phyloP scores from a whole-genome alignment of 1,140 invertebrate species.

The Zaprionus africanus region DNA sequence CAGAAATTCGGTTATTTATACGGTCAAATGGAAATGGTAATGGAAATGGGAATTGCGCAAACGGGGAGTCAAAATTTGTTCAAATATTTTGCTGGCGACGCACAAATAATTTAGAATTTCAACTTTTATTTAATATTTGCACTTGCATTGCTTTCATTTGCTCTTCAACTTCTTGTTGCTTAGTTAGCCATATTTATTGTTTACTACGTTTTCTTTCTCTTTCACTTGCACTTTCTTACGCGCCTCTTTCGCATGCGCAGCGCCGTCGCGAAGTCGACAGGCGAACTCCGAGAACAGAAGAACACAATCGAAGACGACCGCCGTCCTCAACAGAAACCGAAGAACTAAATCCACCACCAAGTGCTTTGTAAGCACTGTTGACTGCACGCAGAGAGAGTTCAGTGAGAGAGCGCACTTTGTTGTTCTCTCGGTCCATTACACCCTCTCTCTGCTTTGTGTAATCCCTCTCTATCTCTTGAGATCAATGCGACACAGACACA shows the following conservation, averaged over 20 bases:
- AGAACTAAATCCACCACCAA: conserved; percentile 34
- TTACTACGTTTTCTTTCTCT: conserved; percentile 23
- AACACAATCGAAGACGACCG: conserved; percentile 15
- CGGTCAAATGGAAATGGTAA: conserved; percentile 36
- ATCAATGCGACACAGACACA: not conserved
- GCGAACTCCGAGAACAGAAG: conserved; percentile 14
- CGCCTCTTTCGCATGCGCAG: conserved; percentile 64
- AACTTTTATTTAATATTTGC: conserved; percentile 48
- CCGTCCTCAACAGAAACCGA: conserved; percentile 32
- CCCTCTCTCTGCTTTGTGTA: not conserved
- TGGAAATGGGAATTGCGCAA: conserved; percentile 57
- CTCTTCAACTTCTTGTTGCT: conserved; percentile 31
- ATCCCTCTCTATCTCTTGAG: conserved; percentile 9
- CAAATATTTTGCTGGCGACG: conserved; percentile 64
- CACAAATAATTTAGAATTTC: conserved; percentile 41
- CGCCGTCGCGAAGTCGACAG: conserved; percentile 17
- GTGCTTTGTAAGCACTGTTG: conserved; percentile 10
- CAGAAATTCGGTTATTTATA: conserved; percentile 49
- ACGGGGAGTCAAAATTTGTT: conserved; percentile 45
- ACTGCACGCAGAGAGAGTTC: not conserved
- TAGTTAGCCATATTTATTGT: conserved; percentile 32
- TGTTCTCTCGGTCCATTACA: not conserved
- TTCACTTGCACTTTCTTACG: conserved; percentile 51
- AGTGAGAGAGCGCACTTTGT: conserved; percentile 1
- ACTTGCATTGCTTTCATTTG: conserved; percentile 46